These are phyloP conservation scores for Heliconius eleuchia DNA, from an alignment of 1,140 invertebrate species.

Conservation along the genomic window DNA sequence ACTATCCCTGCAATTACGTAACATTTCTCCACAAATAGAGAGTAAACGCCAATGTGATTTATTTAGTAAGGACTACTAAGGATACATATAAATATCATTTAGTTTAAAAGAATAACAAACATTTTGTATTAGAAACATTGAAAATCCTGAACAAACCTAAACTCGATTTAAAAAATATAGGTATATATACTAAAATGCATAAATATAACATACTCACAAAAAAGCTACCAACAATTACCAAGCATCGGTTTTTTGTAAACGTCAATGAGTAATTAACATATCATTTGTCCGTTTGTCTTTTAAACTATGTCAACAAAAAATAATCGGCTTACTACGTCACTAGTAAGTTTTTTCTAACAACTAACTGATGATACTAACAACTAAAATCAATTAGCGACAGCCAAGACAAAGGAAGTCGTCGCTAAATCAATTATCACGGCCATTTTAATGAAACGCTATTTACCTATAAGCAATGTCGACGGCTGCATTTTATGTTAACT, in stretches of 20 bases:
- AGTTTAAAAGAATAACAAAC: no score
- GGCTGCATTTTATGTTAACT: neutral
- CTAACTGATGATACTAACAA: neutral
- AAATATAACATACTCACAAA: neutral
- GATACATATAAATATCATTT: no score
- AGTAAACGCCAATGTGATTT: no score
- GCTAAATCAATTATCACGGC: conserved; percentile 7
- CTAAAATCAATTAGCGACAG: neutral
- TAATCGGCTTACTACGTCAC: neutral
- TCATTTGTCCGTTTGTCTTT: neutral
- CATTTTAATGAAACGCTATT: conserved; percentile 1
- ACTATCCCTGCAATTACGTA: no score
- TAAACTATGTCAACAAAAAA: neutral
- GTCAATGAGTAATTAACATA: neutral
- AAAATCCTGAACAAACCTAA: no score
- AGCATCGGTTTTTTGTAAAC: neutral
- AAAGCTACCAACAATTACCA: neutral
- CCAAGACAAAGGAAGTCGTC: conserved; percentile 2
- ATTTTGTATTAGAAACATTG: no score
- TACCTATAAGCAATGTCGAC: neutral
- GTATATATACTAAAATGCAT: neutral
- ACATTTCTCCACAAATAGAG: no score
- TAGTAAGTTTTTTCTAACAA: neutral
- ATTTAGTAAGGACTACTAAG: no score
- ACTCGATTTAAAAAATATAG: no score